A percentile compares a stretch with the other conserved stretches of the same genome.
Evolutionary conservation across 2,797 vertebrate genomes (phyloP).

Genomic region (Anabacerthia variegaticeps): DNA sequence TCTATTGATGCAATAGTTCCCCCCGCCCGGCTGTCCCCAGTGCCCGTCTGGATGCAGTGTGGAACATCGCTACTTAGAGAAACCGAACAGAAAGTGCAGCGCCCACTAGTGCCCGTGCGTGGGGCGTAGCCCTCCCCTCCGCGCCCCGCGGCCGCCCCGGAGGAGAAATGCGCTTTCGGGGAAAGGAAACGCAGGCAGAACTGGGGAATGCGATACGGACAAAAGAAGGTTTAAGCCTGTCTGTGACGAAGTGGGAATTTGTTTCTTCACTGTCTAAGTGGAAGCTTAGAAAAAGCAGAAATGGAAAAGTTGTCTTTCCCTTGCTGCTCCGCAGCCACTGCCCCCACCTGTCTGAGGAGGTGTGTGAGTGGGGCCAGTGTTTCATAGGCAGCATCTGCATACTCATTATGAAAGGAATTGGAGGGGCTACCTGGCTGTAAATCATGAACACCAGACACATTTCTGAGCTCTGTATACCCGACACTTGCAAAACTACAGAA

Average conservation of each 20-base stretch:
- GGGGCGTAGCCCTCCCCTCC: neutral
- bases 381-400: neutral
- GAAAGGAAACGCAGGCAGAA: neutral
- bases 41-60: neutral
- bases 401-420: neutral
- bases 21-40: neutral
- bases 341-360: neutral
- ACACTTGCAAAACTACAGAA: neutral
- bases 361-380: neutral
- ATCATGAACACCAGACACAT: neutral
- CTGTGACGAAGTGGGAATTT: neutral
- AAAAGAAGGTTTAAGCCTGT: neutral
- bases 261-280: neutral
- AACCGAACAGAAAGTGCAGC: neutral
- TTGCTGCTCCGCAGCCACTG: neutral
- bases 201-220: fast-evolving
- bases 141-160: neutral
- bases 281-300: neutral
- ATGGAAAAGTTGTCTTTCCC: neutral
- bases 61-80: neutral
- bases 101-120: neutral
- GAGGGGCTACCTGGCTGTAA: neutral
- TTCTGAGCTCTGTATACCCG: neutral
- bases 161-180: fast-evolving
- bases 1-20: fast-evolving